Conservation (phyloP, 1,140 invertebrate genomes). For the Papilio glaucus region DNA sequence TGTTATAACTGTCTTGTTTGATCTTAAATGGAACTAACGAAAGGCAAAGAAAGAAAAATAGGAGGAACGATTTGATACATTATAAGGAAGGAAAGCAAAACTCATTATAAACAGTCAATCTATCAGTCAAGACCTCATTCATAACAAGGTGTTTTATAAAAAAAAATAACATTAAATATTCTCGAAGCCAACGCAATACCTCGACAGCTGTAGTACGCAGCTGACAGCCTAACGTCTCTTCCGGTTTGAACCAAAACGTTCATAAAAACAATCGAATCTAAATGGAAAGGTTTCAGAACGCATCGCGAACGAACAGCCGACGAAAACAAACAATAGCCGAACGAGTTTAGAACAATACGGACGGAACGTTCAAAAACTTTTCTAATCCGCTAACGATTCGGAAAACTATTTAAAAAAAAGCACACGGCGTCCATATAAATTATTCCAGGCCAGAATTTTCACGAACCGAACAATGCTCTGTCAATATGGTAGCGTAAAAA, state of each 20-base stretch:
- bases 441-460: slow-evolving; percentile 65
- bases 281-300: slow-evolving; percentile 33
- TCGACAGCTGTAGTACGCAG: slow-evolving; percentile 25
- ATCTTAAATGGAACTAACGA: background rate
- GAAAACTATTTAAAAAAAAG: slow-evolving; percentile 49
- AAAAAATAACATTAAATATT: slow-evolving; percentile 13
- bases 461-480: slow-evolving; percentile 68
- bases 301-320: slow-evolving; percentile 34
- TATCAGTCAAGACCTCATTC: background rate
- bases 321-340: slow-evolving; percentile 40
- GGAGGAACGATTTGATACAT: slow-evolving; percentile 9
- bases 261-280: slow-evolving; percentile 31
- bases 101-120: background rate
- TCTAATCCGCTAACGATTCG: slow-evolving; percentile 68
- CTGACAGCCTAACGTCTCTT: slow-evolving; percentile 19
- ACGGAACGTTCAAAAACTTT: slow-evolving; percentile 51
- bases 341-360: slow-evolving; percentile 41
- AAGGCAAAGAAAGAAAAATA: slow-evolving; percentile 18
- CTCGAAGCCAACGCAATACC: background rate
- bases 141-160: slow-evolving; percentile 19
- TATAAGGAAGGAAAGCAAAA: slow-evolving; percentile 13
- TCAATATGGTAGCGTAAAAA: slow-evolving; percentile 61
- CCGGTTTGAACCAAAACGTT: slow-evolving; percentile 22
- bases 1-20: slow-evolving; percentile 9
- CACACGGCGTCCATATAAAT: slow-evolving; percentile 59